phyloP scores from a whole-genome alignment of 2,888 invertebrate genomes.

The Ophioninae sp. region DNA sequence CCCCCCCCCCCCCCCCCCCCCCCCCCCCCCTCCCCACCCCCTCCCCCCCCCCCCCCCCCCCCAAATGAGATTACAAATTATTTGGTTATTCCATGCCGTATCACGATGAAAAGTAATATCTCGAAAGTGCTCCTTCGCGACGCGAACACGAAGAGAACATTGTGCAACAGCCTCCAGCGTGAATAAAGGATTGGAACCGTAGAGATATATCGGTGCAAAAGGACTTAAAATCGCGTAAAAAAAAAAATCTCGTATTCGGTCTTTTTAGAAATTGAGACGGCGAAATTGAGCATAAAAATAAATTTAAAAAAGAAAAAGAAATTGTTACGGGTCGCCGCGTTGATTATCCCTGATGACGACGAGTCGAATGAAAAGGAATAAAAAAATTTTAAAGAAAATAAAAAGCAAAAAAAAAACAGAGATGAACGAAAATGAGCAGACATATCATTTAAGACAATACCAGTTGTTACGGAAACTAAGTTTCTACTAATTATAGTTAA shows the following conservation, averaged over 20 bases:
- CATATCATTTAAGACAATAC: constrained; percentile 81
- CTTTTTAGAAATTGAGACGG: constrained; percentile 66
- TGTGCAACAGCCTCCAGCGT: constrained; percentile 75
- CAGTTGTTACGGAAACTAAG: constrained; percentile 79
- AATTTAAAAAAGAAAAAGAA: constrained; percentile 67
- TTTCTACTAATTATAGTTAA: constrained; percentile 78
- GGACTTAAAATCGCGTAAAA: constrained; percentile 52
- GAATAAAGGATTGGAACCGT: constrained; percentile 28
- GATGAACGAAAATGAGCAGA: constrained; percentile 76
- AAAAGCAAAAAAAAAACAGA: neutral
- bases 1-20: too few relatives aligned
- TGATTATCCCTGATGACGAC: constrained; percentile 51
- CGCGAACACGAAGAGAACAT: constrained; percentile 60
- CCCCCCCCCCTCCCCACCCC: too few relatives aligned
- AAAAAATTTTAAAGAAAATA: neutral
- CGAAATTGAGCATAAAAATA: constrained; percentile 46
- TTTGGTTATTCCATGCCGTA: neutral
- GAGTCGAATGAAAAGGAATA: constrained; percentile 6
- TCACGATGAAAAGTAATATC: constrained; percentile 33
- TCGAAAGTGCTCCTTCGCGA: constrained; percentile 66
- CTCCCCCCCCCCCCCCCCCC: too few relatives aligned
- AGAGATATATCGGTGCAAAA: constrained; percentile 24
- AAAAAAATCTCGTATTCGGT: constrained; percentile 73
- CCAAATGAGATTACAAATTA: neutral
- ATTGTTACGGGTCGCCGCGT: constrained; percentile 69